Evolutionary conservation across 2,797 vertebrate species (phyloP), one percentile per base, ranked within the genome.

Genomic region (Lates japonicus): DNA sequence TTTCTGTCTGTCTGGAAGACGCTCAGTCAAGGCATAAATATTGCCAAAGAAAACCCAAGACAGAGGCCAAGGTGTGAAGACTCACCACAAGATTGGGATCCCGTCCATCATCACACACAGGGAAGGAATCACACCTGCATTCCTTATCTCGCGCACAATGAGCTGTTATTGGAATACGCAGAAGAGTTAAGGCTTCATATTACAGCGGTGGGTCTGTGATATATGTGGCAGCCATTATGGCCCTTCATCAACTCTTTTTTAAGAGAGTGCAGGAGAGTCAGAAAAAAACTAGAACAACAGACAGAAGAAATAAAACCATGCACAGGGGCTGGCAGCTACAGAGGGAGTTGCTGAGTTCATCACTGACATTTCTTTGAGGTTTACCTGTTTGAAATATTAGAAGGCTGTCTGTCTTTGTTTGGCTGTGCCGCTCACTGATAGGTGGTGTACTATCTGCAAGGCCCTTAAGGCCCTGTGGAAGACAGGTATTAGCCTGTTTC

Each of bases 1-100:
- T 87, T 91, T 84, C 84, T 81, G 84, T 85, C 84, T 51, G 78
- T 90, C 75, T 70, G 63, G 61, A 80, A 86, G 82, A 84, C 22
- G 44, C 57, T 74, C 61, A 25, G 29, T 90, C 81, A 80, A 79
- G 62, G 66, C 55, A 74, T 86, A 87, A 85, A 87, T 82, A 90
- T 88, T 85, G 78, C 78, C 61, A 69, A 86, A 84, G 74, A 80
- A 88, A 92, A 84, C 41, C 76, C 3, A 60, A 83, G 81, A 78
- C 72, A 71, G 68, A 80, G 74, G 74, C 70, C 52, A 1, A 5
- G 66, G 61, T 83, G 86, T 81, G 80, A 84, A 75, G 68, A 71
- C 83, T 87, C 83, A 70, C 70, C 82, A 51, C 68, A 39, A 83
- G 80, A 87, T 81, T 67, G 74, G 73, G 62, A 85, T 78, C 73